A percentile compares a stretch with the other conserved stretches of the same genome.
phyloP scores from a whole-genome alignment of 2,888 invertebrate species.

The Paralinhomoeus sp. region DNA sequence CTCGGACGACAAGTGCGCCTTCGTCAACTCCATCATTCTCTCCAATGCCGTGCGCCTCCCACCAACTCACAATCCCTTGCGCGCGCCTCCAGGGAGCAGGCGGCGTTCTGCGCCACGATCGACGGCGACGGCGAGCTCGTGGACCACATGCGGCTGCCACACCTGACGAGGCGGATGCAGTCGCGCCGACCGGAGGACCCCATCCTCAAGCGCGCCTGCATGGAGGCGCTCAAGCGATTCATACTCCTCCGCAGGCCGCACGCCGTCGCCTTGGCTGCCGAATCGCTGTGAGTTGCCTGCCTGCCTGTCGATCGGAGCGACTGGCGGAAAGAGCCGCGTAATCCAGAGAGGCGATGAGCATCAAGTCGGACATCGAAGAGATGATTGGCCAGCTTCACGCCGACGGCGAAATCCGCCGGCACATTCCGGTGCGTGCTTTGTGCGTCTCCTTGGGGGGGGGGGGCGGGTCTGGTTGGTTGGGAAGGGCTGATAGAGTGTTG shows the following conservation, averaged over 20 bases:
- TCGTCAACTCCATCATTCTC: no score
- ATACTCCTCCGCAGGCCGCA: constrained; percentile 75
- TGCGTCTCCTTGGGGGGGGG: no score
- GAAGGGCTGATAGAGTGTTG: no score
- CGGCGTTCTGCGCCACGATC: constrained; percentile 44
- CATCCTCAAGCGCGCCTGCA: constrained; percentile 11
- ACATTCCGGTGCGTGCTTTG: constrained; percentile 36
- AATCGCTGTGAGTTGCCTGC: constrained; percentile 33
- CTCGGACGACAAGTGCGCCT: constrained; percentile 19
- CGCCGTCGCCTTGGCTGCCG: constrained; percentile 67
- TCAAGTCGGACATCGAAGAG: constrained; percentile 33
- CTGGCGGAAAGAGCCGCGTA: no score
- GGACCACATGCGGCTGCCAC: constrained; percentile 64
- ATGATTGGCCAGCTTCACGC: constrained; percentile 12
- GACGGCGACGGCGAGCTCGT: constrained; percentile 71
- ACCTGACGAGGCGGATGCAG: constrained; percentile 42
- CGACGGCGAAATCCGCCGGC: constrained; percentile 56
- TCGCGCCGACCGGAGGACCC: constrained; percentile 6
- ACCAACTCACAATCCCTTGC: no score
- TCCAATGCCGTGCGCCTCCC: no score
- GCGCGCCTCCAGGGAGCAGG: constrained; percentile 5
- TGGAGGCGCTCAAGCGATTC: constrained; percentile 34
- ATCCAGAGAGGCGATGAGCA: constrained; percentile 45
- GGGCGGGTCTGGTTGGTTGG: no score
- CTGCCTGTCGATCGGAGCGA: background rate